Percentiles rank a stretch among this genome's conserved stretches.
Evolutionary conservation across 2,113 vertebrate genomes (phyloP).

Genomic region (Turdus rufiventris): DNA sequence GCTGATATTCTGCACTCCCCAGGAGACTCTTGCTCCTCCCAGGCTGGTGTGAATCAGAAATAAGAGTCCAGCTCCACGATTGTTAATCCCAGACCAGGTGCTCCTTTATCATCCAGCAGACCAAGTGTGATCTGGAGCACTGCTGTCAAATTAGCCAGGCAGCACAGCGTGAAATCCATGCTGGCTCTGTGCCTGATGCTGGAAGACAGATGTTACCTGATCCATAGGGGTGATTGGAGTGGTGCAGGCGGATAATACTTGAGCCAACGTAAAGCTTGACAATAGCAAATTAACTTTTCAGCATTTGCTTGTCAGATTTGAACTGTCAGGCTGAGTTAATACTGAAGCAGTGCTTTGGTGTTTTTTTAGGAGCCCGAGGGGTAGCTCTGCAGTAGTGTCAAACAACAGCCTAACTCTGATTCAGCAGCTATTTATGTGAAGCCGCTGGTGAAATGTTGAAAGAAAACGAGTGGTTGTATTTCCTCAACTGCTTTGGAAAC

Average conservation of each 20-base stretch:
- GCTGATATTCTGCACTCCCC: neutral
- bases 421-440: neutral
- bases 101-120: conserved; percentile 13
- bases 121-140: conserved; percentile 19
- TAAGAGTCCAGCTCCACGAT: neutral
- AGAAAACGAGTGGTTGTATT: neutral
- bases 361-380: neutral
- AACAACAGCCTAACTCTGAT: neutral
- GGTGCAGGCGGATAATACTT: neutral
- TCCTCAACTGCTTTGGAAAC: neutral
- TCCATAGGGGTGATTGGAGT: neutral
- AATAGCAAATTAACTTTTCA: conserved; percentile 47
- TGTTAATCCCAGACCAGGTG: neutral
- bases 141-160: conserved; percentile 35
- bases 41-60: neutral
- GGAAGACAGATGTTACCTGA: conserved; percentile 54
- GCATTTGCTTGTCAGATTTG: neutral
- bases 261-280: conserved; percentile 33
- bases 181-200: conserved; percentile 39
- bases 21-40: neutral
- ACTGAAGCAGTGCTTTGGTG: neutral
- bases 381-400: neutral
- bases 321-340: conserved; percentile 21
- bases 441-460: neutral
- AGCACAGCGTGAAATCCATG: neutral